phyloP scores from a whole-genome alignment of 2,888 invertebrate genomes.

The Nesidiocoris tenuis region DNA sequence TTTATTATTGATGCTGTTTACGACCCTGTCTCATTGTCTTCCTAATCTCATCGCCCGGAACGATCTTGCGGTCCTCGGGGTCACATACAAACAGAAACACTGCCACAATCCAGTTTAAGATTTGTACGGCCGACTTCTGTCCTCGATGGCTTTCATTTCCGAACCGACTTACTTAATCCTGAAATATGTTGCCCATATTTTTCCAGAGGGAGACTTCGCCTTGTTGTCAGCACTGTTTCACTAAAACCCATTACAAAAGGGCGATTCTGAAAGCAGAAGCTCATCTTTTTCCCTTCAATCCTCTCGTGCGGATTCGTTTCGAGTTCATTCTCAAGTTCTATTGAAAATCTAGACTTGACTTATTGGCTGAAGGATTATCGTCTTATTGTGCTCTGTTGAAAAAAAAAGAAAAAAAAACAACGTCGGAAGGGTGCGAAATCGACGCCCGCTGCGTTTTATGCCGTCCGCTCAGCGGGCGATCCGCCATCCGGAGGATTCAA shows the following conservation, averaged over 20 bases:
- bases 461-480: background rate
- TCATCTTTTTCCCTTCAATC: background rate
- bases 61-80: background rate
- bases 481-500: no score
- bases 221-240: background rate
- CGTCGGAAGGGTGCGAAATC: background rate
- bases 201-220: background rate
- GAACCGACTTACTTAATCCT: background rate
- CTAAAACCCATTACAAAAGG: background rate
- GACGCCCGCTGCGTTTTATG: background rate
- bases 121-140: background rate
- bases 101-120: background rate
- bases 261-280: background rate
- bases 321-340: background rate
- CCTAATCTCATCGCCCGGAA: constrained; percentile 21
- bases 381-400: background rate
- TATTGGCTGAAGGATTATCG: background rate
- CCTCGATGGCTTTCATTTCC: background rate
- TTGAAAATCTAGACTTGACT: background rate
- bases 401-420: no score
- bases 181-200: background rate
- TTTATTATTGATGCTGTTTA: constrained; percentile 29
- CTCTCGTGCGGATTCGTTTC: background rate
- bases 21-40: constrained; percentile 18
- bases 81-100: background rate